These are phyloP conservation scores for Drosophila mayaguana DNA, from an alignment of 2,888 invertebrate genomes.

Conservation along the genomic window DNA sequence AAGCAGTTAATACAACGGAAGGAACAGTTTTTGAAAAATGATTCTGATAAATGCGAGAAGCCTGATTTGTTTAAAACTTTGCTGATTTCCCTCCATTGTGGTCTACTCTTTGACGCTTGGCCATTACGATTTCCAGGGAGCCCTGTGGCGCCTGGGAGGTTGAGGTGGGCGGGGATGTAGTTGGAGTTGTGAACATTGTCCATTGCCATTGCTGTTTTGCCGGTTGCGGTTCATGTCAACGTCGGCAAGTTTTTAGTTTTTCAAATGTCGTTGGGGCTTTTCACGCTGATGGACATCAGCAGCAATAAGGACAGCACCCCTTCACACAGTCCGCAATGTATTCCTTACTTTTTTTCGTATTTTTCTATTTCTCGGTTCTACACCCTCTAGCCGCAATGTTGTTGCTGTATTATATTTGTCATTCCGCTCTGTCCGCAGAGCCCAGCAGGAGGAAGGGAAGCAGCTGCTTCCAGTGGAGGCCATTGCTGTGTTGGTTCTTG, in stretches of 20 bases:
- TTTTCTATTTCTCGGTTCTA: constrained; percentile 31
- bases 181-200: constrained; percentile 24
- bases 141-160: constrained; percentile 6
- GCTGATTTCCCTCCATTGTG: constrained; percentile 54
- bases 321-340: constrained; percentile 1
- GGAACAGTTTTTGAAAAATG: constrained; percentile 39
- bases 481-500: constrained; percentile 52
- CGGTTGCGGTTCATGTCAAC: constrained; percentile 60
- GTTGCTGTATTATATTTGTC: constrained; percentile 61
- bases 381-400: constrained; percentile 58
- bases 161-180: not conserved
- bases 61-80: constrained; percentile 68
- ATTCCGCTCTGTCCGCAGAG: constrained; percentile 12
- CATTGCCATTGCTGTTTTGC: constrained; percentile 38
- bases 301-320: constrained; percentile 35
- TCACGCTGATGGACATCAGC: constrained; percentile 74
- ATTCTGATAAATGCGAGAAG: constrained; percentile 66
- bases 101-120: constrained; percentile 12
- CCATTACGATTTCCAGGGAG: constrained; percentile 23
- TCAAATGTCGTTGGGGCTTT: constrained; percentile 77
- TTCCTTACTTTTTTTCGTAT: not conserved
- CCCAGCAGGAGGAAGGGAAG: not conserved
- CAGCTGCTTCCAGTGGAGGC: constrained; percentile 24
- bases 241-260: constrained; percentile 75
- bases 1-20: constrained; percentile 35